phyloP scores from a whole-genome alignment of 2,797 vertebrate genomes.

The Lerista edwardsae region DNA sequence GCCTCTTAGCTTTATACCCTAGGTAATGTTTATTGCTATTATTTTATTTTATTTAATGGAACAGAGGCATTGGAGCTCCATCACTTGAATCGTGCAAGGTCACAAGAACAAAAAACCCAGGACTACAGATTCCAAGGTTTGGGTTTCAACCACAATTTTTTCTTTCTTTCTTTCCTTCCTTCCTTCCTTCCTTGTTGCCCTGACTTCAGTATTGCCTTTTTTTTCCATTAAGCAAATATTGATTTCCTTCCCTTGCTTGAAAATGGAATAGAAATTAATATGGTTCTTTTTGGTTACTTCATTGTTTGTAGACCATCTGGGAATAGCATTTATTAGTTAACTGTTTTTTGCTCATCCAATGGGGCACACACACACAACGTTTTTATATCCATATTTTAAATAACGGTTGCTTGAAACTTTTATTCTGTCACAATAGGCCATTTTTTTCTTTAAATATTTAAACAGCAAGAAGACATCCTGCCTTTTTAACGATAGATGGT shows the following conservation, averaged over 20 bases:
- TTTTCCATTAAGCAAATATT: conserved; percentile 74
- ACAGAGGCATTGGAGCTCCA: conserved; percentile 14
- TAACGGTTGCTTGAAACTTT: conserved; percentile 45
- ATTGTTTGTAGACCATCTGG: conserved; percentile 54
- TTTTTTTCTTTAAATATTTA: conserved; percentile 51
- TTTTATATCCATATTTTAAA: conserved; percentile 48
- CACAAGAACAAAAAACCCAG: not conserved
- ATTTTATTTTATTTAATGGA: conserved; percentile 27
- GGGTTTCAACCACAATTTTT: not conserved
- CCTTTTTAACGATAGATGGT: conserved; percentile 9
- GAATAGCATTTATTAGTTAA: conserved; percentile 60
- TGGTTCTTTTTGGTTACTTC: conserved; percentile 54
- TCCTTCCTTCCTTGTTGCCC: conserved; percentile 41
- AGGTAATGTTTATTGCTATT: conserved; percentile 3
- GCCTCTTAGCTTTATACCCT: not conserved
- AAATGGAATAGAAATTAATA: conserved; percentile 64
- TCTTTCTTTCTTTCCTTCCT: not conserved
- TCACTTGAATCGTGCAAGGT: conserved; percentile 23
- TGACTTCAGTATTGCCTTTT: conserved; percentile 58
- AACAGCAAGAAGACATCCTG: conserved; percentile 26
- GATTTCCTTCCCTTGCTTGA: conserved; percentile 64
- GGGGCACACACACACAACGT: not conserved
- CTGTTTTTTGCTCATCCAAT: conserved; percentile 46
- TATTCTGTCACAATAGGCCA: conserved; percentile 41
- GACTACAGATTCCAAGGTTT: not conserved